Evolutionary conservation across 1,140 invertebrate genomes (phyloP).

Genomic region (Euwallacea similis): DNA sequence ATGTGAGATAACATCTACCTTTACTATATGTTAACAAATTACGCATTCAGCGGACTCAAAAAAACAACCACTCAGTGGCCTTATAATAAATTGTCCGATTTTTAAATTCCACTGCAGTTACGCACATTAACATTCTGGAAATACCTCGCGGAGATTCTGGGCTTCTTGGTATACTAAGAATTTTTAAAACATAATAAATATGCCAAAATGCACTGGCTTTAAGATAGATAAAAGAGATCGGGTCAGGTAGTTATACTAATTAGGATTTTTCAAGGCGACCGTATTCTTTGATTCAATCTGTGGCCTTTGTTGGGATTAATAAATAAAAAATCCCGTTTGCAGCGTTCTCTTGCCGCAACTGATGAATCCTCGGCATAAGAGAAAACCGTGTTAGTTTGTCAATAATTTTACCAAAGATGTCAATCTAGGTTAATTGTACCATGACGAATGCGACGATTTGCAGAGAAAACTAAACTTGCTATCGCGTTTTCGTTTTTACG

Average conservation of each 20-base stretch:
- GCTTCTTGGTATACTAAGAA: conserved; percentile 22
- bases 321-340: no score
- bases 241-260: not conserved
- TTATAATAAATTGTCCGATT: conserved; percentile 21
- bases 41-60: not conserved
- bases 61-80: conserved; percentile 2
- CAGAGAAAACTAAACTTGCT: conserved; percentile 12
- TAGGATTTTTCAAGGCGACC: no score
- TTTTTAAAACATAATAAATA: conserved; percentile 33
- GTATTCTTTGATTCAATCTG: no score
- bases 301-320: no score
- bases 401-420: conserved; percentile 33
- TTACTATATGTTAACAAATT: not conserved
- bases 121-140: conserved; percentile 31
- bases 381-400: conserved; percentile 35
- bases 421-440: conserved; percentile 31
- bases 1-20: no score
- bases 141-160: conserved; percentile 15
- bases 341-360: not conserved
- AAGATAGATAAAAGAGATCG: conserved; percentile 15
- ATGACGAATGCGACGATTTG: conserved; percentile 16
- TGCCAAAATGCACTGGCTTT: conserved; percentile 15
- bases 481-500: conserved; percentile 6
- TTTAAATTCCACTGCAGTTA: conserved; percentile 25
- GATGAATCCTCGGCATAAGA: not conserved